Evolutionary conservation across 2,113 vertebrate genomes (phyloP).

Genomic region (Carettochelys insculpta): DNA sequence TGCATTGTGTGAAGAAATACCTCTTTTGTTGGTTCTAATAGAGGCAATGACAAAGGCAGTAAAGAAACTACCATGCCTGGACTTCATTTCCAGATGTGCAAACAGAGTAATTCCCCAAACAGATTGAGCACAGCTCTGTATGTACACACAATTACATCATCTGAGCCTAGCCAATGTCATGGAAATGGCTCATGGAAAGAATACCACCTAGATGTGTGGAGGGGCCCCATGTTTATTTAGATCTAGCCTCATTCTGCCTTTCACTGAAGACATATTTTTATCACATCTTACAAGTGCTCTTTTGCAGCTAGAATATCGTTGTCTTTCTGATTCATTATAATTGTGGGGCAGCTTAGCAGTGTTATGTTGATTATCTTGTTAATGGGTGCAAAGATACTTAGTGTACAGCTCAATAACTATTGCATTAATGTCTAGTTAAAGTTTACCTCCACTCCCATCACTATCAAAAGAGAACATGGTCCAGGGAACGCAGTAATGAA

Average conservation of each 20-base stretch:
- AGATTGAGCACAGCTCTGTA: not conserved
- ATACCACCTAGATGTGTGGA: not conserved
- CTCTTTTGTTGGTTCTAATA: too few species aligned
- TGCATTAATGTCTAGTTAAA: not conserved
- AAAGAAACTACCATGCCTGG: not conserved
- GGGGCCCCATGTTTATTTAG: not conserved
- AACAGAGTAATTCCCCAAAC: not conserved
- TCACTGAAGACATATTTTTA: conserved; percentile 23
- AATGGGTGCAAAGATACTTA: not conserved
- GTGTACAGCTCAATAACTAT: not conserved
- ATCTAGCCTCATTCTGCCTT: not conserved
- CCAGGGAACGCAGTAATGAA: not conserved
- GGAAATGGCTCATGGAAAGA: not conserved
- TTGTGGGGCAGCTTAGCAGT: not conserved
- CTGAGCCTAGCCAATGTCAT: not conserved
- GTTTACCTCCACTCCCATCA: not conserved
- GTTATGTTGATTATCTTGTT: not conserved
- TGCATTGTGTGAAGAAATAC: too few species aligned
- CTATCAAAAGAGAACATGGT: conserved; percentile 1
- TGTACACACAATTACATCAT: rapidly evolving
- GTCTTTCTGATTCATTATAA: conserved; percentile 37
- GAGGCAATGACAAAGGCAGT: not conserved
- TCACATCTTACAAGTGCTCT: not conserved
- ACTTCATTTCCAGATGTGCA: not conserved
- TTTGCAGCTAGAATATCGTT: conserved; percentile 13